Evolutionary conservation across 2,113 vertebrate species (phyloP), one percentile per base, ranked within the genome.

Genomic region (Bothrops jararaca): DNA sequence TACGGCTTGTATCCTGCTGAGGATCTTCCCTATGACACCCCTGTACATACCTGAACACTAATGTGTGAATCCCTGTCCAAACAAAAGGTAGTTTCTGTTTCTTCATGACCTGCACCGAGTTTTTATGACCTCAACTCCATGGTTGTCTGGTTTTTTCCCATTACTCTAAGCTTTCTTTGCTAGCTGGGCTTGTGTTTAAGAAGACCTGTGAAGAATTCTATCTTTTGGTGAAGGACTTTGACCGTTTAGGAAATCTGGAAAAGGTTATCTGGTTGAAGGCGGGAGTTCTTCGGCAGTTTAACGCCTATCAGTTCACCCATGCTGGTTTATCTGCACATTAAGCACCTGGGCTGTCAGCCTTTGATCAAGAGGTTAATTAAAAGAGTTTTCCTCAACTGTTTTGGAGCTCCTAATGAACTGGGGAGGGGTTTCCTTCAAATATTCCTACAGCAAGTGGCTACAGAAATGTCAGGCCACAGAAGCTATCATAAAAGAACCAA

Each of bases 101-200:
- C 6, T 95, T 93, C 1, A 64, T 48, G 48, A 89, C 94, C 95
- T 94, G 48, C 89, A 80, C 90, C 93, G 93, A 60, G 93, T 96
- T 94, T 93, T 88, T 96, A 91, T 89, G 89, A 90, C 85, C 92
- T 54, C 89, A 93, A 95, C 91, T 94, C 85, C 92, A 95, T 93
- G 64, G 94, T 86, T 93, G 86, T n/a, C 18, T 39, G 85, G 11
- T 93, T 96, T 90, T 89, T 89, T 86, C 90, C 89, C 69, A 9
- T 94, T 95, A 91, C 93, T 91, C 94, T 69, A 96, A 94, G 95
- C 93, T 90, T 64, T 94, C 90, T 26, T 94, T 94, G 64, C 92
- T 0, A 88, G 93, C 7, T 22, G 74, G 74, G 3, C 74, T 80
- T 42, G 34, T 34, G 22, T 80, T 80, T 80, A 80, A 80, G 34